Base-by-base conservation (phyloP, 2,797 vertebrate genomes). In the Rhadinocentrus ornatus region DNA sequence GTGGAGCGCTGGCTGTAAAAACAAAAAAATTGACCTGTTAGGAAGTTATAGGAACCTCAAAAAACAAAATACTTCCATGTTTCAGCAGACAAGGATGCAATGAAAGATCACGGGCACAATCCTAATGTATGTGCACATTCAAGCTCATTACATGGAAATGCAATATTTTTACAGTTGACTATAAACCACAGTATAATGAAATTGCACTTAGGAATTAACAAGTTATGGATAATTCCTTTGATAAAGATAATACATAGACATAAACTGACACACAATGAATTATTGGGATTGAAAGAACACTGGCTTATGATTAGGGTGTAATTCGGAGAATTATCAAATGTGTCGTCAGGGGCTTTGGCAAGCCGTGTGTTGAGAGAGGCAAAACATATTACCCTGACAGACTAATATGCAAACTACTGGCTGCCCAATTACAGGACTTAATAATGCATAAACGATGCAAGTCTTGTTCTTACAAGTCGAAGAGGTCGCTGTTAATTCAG, bases 311-410 rank as follows among this genome's bases (percentile, higher is more conserved):
- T 97, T 96, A 94, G 93, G 91, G 93, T 95, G 95, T 97, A 96
- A 97, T 98, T 96, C 96, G 94, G 93, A 95, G 96, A 97, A 96
- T 96, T 94, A 89, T 94, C 94, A 95, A 96, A 96, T 88, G 87
- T 95, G 95, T 95, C 95, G 94, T 95, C 94, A 93, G 89, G 96
- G 93, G 93, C 95, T 95, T 94, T 91, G 94, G 94, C 94, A 93
- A 81, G 93, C 95, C 96, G 96, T 97, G 97, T 97, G 94, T 90
- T 75, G 93, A 94, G 94, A 95, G 94, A 94, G 93, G 96, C 93
- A 97, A 96, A 97, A 96, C 96, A 97, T 96, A 98, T 99, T 99
- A 98, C 94, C 95, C 95, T 99, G 98, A 99, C 98, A 95, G 96
- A 96, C 96, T 97, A 96, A 98, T 98, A 99, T 97, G 97, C 96